Percentiles rank a stretch among this genome's conserved stretches.
These are phyloP conservation scores for Linnaemya tessellans DNA, from an alignment of 2,888 invertebrate species.

Conservation along the genomic window DNA sequence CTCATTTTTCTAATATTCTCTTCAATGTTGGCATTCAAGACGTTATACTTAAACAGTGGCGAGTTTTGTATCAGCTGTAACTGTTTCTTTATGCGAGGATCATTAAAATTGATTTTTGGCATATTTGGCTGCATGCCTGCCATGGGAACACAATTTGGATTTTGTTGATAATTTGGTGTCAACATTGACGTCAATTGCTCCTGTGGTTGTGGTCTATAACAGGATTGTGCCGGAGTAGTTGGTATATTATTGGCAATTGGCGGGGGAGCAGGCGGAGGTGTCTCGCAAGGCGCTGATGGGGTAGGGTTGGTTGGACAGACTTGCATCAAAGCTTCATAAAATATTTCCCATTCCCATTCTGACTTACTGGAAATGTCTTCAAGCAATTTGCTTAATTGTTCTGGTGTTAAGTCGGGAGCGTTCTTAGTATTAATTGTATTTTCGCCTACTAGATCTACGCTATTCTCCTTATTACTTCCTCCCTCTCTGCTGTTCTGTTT, in stretches of 20 bases:
- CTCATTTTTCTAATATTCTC: conserved; percentile 37
- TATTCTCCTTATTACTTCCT: conserved; percentile 14
- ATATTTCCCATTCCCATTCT: conserved; percentile 26
- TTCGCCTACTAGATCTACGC: background rate
- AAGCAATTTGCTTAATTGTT: conserved; percentile 33
- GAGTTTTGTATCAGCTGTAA: conserved; percentile 65
- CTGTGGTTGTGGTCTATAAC: background rate
- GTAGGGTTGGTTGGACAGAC: background rate
- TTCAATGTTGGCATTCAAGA: conserved; percentile 6
- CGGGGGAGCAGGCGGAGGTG: conserved; percentile 27
- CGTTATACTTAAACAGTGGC: conserved; percentile 15
- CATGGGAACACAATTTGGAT: background rate
- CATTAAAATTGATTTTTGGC: conserved; percentile 67
- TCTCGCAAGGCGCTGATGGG: background rate
- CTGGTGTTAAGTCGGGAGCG: background rate
- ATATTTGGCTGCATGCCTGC: background rate
- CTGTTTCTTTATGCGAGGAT: conserved; percentile 70
- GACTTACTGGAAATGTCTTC: conserved; percentile 25
- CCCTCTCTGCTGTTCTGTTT: background rate
- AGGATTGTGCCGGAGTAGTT: background rate
- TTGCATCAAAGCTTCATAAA: conserved; percentile 10
- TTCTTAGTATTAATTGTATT: background rate
- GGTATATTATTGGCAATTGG: background rate
- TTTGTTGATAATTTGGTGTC: background rate
- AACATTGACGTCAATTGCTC: background rate